phyloP scores from a whole-genome alignment of 1,140 invertebrate genomes.

The Drosophila willistoni region DNA sequence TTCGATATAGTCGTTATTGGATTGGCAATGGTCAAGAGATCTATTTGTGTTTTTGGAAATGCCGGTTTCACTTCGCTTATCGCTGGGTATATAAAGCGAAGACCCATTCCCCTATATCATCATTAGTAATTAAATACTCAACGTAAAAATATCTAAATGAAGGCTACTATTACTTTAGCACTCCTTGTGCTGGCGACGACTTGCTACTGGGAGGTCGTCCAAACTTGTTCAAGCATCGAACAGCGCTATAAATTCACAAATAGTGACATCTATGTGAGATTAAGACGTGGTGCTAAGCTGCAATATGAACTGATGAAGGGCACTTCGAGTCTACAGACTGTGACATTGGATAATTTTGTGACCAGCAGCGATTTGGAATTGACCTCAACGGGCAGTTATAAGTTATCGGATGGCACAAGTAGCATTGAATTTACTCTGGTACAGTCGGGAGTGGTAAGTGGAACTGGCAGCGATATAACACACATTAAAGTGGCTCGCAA shows the following conservation, averaged over 20 bases:
- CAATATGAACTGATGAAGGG: conserved; percentile 76
- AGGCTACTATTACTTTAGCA: conserved; percentile 2
- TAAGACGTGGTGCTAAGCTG: conserved; percentile 59
- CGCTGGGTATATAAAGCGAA: conserved; percentile 35
- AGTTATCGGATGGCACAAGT: conserved; percentile 52
- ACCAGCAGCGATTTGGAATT: conserved; percentile 54
- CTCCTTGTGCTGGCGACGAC: conserved; percentile 28
- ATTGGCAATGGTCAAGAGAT: conserved; percentile 50
- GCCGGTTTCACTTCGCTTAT: conserved; percentile 32
- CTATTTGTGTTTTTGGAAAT: conserved; percentile 49
- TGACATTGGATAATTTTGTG: conserved; percentile 72
- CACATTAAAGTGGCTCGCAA: conserved; percentile 68
- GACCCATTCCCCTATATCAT: neutral
- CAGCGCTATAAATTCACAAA: conserved; percentile 70
- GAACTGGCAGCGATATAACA: conserved; percentile 47
- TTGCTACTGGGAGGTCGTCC: conserved; percentile 20
- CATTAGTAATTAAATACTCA: conserved; percentile 14
- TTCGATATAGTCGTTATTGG: conserved; percentile 25
- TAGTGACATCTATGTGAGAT: conserved; percentile 68
- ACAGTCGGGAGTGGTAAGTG: conserved; percentile 33
- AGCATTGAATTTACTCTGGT: conserved; percentile 63
- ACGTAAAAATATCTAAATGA: conserved; percentile 35
- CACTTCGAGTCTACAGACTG: conserved; percentile 52
- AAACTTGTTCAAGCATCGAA: conserved; percentile 54
- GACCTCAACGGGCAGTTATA: conserved; percentile 46